Evolutionary conservation across 2,797 vertebrate species (phyloP).

Genomic region (Coregonus ussuriensis): DNA sequence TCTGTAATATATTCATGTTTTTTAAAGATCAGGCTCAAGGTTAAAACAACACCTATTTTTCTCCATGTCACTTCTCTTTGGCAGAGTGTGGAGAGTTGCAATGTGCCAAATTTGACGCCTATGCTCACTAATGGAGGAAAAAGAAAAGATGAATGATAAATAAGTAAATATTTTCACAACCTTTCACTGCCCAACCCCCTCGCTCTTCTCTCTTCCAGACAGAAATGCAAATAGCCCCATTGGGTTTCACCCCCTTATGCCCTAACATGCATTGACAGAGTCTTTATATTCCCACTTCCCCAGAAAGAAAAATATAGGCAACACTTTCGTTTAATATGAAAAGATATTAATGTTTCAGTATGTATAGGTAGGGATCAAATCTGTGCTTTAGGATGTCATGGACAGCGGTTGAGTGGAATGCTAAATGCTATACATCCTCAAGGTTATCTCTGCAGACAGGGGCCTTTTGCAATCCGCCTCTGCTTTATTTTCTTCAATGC

Average conservation of each 20-base stretch:
- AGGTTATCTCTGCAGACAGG: conserved; percentile 79
- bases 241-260: conserved; percentile 69
- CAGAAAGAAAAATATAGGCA: conserved; percentile 45
- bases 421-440: conserved; percentile 79
- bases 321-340: conserved; percentile 68
- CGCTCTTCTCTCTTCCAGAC: conserved; percentile 53
- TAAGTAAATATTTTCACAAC: conserved; percentile 58
- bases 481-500: conserved; percentile 76
- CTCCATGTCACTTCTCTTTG: conserved; percentile 63
- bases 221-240: conserved; percentile 78
- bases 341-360: conserved; percentile 70
- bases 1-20: conserved; percentile 75
- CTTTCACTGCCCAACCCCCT: conserved; percentile 47
- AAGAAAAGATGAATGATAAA: conserved; percentile 73
- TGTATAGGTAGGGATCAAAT: conserved; percentile 65
- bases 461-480: conserved; percentile 56
- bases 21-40: conserved; percentile 63
- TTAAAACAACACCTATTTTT: conserved; percentile 78
- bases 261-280: conserved; percentile 74
- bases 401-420: conserved; percentile 74
- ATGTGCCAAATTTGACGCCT: conserved; percentile 69
- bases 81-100: conserved; percentile 50
- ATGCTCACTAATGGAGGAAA: conserved; percentile 66
- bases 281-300: conserved; percentile 64
- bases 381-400: conserved; percentile 73